phyloP scores from a whole-genome alignment of 2,888 invertebrate genomes.

The Dione juno region DNA sequence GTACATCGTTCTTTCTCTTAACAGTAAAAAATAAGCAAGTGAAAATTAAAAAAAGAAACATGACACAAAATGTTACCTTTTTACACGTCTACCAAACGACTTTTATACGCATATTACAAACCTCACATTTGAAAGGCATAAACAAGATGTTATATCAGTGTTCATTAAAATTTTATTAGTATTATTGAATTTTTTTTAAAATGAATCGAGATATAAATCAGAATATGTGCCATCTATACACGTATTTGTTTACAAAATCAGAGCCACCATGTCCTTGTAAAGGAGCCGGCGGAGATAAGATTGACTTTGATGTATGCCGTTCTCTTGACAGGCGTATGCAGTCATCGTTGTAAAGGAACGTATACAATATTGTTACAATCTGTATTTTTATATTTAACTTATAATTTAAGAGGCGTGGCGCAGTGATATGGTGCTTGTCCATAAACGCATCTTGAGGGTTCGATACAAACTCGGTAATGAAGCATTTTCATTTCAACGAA shows the following conservation, averaged over 20 bases:
- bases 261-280: conserved; percentile 47
- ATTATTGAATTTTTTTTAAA: conserved; percentile 11
- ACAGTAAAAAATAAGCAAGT: too few relatives aligned
- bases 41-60: too few relatives aligned
- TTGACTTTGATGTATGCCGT: conserved; percentile 71
- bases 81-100: not conserved
- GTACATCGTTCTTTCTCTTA: too few relatives aligned
- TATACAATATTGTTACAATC: not conserved
- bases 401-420: too few relatives aligned
- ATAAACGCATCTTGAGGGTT: too few relatives aligned
- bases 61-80: not conserved
- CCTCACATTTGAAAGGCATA: conserved; percentile 9
- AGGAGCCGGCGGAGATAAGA: conserved; percentile 59
- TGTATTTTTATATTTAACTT: not conserved
- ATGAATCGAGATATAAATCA: conserved; percentile 30
- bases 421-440: too few relatives aligned
- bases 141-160: conserved; percentile 7
- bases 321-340: conserved; percentile 62
- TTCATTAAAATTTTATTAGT: conserved; percentile 3
- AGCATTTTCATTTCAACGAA: too few relatives aligned
- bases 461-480: too few relatives aligned
- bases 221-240: conserved; percentile 37
- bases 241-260: conserved; percentile 54
- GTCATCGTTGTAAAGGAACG: conserved; percentile 53
- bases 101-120: conserved; percentile 5